Conservation (phyloP, 2,888 invertebrate genomes). For the Tenthredo distinguenda region DNA sequence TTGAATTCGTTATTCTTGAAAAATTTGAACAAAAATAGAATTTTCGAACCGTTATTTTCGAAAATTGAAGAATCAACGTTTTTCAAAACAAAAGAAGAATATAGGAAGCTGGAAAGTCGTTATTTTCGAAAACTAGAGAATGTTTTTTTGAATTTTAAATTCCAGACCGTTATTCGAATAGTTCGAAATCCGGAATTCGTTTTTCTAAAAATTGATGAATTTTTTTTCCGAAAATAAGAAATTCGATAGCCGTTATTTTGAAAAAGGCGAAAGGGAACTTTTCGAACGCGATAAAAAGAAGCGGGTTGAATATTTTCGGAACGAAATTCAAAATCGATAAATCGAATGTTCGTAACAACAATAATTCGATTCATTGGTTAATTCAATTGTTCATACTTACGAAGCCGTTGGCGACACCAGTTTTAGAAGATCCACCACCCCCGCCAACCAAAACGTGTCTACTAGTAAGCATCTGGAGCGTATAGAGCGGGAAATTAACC, state of each 20-base stretch:
- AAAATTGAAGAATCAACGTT: neutral
- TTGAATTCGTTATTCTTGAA: neutral
- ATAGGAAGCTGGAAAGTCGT: neutral
- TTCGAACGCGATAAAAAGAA: neutral
- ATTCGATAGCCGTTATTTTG: neutral
- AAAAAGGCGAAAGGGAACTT: neutral
- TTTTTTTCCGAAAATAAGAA: neutral
- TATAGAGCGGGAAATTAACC: slow-evolving; percentile 96
- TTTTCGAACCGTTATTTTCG: neutral
- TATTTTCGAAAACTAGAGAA: neutral
- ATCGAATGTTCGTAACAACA: neutral
- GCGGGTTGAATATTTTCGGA: neutral
- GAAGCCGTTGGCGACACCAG: slow-evolving; percentile 98
- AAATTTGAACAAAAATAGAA: neutral
- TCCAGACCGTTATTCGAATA: neutral
- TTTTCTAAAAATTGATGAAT: no score
- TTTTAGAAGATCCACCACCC: slow-evolving; percentile 97
- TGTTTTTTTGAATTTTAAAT: neutral
- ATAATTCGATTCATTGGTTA: neutral
- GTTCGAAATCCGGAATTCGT: no score
- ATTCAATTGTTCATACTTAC: slow-evolving; percentile 82
- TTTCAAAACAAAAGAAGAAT: neutral
- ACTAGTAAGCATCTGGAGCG: slow-evolving; percentile 93
- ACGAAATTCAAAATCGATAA: neutral
- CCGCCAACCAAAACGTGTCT: slow-evolving; percentile 97